Evolutionary conservation across 1,140 invertebrate genomes (phyloP), one percentile per base, ranked within the genome.

Genomic region (Leptonema lineaticorne): DNA sequence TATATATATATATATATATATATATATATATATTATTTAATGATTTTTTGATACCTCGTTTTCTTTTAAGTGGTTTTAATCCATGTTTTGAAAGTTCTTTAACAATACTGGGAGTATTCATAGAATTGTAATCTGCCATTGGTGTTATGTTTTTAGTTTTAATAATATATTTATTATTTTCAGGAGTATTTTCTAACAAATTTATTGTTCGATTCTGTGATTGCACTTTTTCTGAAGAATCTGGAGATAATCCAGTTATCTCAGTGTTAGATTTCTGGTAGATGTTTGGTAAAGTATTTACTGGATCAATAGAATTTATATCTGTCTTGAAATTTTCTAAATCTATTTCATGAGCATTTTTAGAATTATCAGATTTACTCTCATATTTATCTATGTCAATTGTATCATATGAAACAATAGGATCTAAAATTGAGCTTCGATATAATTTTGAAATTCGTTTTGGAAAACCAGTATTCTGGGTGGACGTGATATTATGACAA

Each of bases 41-140:
- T 8, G 74, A 66, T 9, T 74, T 7, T n/a, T 76, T 74, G 74
- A 78, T 74, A 83, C 81, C 82, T 81, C 81, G 77, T 78, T 80
- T 80, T 57, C 84, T 75, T 78, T 85, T 86, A 29, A 86, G 78
- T 57, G 82, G 81, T 75, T 85, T 86, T n/a, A 86, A 73, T 18
- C 85, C 85, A 77, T 82, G 83, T 76, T 83, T 85, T 30, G 84
- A 77, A 37, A 86, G 74, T 74, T 85, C 83, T 67, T 76, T 78
- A 70, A 78, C 76, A 45, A 83, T 81, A 70, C 78, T 76, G 2
- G 84, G 84, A 24, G 81, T 81, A 45, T 79, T 74, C 82, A 86
- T 82, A 11, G 74, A 67, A 72, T 78, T 79, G 73, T 82, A 86
- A 78, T 85, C 75, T n/a, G 74, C 64, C 77, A 83, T 81, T 6